phyloP scores from a whole-genome alignment of 2,797 vertebrate genomes.

The Clarias pachynema region DNA sequence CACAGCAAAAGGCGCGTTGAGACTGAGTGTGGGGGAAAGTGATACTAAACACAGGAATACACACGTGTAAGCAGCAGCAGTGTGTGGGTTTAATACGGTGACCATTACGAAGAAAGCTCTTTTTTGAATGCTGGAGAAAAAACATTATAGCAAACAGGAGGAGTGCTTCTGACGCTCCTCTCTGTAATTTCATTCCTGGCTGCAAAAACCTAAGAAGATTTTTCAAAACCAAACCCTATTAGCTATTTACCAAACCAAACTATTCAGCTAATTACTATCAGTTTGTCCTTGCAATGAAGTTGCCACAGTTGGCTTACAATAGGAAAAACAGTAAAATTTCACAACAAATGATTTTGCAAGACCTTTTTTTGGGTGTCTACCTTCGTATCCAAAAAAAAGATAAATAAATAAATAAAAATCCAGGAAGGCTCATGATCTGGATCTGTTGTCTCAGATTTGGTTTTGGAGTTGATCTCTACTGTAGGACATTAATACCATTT shows the following conservation, averaged over 20 bases:
- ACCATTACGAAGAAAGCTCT: neutral
- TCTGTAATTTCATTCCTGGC: neutral
- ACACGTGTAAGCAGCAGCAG: neutral
- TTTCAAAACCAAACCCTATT: neutral
- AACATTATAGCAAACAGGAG: neutral
- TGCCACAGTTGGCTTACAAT: neutral
- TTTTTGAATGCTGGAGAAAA: neutral
- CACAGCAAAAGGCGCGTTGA: conserved; percentile 64
- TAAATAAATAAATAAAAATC: neutral
- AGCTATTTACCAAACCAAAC: too few relatives aligned
- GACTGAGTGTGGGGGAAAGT: conserved; percentile 53
- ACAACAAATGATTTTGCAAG: neutral
- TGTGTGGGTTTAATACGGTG: neutral
- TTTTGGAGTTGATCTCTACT: neutral
- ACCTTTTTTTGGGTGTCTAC: neutral
- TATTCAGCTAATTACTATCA: neutral
- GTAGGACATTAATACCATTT: neutral
- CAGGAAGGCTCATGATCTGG: neutral
- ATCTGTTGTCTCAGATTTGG: neutral
- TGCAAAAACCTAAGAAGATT: neutral
- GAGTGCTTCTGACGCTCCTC: neutral
- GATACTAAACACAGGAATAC: conserved; percentile 40
- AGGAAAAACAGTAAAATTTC: neutral
- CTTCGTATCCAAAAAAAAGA: too few relatives aligned
- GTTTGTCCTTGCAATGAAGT: neutral